Evolutionary conservation across 1,140 invertebrate genomes (phyloP).

Genomic region (Calosoma granatense): DNA sequence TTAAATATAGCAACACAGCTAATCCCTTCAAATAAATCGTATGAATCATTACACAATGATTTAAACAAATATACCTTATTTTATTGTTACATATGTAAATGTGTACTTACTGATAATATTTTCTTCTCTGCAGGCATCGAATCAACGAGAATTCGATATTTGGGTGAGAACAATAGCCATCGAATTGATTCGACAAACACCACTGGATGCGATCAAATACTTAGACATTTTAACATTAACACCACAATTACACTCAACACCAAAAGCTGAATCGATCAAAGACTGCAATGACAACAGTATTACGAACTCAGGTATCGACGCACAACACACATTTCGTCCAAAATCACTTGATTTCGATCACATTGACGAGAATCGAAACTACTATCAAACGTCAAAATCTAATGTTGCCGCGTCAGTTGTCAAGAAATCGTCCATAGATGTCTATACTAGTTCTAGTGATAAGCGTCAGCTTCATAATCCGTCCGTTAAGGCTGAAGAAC

Average conservation of each 20-base stretch:
- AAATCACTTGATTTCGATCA: background rate
- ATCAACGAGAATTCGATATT: slow-evolving; percentile 45
- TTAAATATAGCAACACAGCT: too few relatives aligned
- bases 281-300: background rate
- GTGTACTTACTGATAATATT: background rate
- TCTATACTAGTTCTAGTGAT: too few relatives aligned
- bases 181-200: slow-evolving; percentile 51
- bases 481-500: background rate
- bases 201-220: slow-evolving; percentile 44
- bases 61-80: too few relatives aligned
- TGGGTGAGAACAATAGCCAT: slow-evolving; percentile 52
- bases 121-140: slow-evolving; percentile 40
- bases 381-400: background rate
- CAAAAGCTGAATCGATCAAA: slow-evolving; percentile 1
- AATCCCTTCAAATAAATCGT: too few relatives aligned
- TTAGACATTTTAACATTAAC: slow-evolving; percentile 38
- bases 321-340: background rate
- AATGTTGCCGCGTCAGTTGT: background rate
- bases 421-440: background rate
- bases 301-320: background rate
- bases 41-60: too few relatives aligned
- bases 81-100: background rate
- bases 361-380: background rate
- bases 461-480: background rate
- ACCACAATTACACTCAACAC: slow-evolving; percentile 8